Conservation (phyloP, 1,140 invertebrate genomes). For the Neodiprion lecontei region DNA sequence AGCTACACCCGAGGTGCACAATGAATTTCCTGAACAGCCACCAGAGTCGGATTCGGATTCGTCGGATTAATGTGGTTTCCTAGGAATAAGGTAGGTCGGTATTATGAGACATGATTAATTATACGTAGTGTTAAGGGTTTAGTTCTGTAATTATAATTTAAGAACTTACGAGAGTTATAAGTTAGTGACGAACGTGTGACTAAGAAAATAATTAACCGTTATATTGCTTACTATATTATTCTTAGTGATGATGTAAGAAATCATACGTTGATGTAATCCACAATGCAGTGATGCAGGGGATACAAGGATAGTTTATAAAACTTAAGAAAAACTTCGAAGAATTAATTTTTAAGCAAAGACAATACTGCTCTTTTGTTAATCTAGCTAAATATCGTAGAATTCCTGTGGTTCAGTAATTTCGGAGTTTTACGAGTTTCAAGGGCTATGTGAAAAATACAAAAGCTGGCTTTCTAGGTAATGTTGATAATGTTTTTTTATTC, state of each 20-base stretch:
- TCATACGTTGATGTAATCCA: background rate
- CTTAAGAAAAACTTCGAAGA: background rate
- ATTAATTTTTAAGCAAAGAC: constrained; percentile 39
- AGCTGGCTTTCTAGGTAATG: background rate
- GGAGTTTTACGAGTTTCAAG: background rate
- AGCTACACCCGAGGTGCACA: constrained; percentile 41
- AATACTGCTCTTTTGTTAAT: constrained; percentile 48
- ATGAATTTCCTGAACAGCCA: constrained; percentile 35
- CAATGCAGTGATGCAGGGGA: background rate
- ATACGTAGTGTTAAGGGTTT: background rate
- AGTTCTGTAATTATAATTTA: background rate
- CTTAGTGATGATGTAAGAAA: constrained; percentile 4
- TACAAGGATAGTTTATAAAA: background rate
- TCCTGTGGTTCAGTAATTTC: background rate
- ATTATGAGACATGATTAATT: background rate
- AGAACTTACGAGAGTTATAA: background rate
- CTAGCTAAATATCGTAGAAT: constrained; percentile 1
- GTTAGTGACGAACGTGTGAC: background rate
- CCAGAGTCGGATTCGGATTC: constrained; percentile 54
- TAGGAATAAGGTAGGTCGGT: background rate
- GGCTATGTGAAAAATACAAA: background rate
- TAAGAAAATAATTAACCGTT: background rate
- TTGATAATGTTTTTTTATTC: no score
- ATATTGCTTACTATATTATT: background rate
- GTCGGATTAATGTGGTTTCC: constrained; percentile 42